These are phyloP conservation scores for Burhinus oedicnemus DNA, from an alignment of 2,113 vertebrate genomes.

Conservation along the genomic window DNA sequence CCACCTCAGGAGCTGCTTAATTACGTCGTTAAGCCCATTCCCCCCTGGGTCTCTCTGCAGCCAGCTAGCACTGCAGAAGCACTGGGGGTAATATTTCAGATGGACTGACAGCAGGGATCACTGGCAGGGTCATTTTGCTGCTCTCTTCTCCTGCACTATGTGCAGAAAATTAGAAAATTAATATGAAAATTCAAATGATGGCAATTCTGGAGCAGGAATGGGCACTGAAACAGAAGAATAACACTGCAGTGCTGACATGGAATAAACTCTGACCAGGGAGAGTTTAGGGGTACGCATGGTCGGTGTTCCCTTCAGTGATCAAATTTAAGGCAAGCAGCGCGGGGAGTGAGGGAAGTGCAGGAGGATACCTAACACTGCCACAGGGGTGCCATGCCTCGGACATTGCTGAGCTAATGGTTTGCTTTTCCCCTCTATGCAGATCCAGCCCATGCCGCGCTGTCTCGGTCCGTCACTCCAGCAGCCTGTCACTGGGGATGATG, in stretches of 20 bases:
- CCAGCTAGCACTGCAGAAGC: neutral
- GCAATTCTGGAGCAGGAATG: neutral
- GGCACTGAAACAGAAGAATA: neutral
- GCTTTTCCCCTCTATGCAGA: neutral
- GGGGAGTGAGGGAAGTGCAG: neutral
- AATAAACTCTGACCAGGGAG: neutral
- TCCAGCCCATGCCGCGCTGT: accelerated
- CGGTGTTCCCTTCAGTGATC: neutral
- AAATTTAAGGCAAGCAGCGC: neutral
- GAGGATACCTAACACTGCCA: neutral
- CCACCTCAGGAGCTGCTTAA: neutral
- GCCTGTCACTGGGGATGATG: accelerated
- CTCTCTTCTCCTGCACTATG: neutral
- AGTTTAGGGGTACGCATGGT: neutral
- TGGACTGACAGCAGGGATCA: neutral
- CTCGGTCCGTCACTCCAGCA: accelerated
- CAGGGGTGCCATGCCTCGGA: neutral
- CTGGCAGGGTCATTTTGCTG: neutral
- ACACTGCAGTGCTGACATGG: neutral
- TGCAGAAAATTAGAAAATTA: neutral
- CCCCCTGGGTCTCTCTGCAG: neutral
- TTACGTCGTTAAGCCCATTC: neutral
- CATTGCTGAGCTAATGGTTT: neutral
- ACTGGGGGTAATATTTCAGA: neutral
- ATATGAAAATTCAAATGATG: neutral